Evolutionary conservation across 2,888 invertebrate genomes (phyloP).

Genomic region (Hybos culiciformis): DNA sequence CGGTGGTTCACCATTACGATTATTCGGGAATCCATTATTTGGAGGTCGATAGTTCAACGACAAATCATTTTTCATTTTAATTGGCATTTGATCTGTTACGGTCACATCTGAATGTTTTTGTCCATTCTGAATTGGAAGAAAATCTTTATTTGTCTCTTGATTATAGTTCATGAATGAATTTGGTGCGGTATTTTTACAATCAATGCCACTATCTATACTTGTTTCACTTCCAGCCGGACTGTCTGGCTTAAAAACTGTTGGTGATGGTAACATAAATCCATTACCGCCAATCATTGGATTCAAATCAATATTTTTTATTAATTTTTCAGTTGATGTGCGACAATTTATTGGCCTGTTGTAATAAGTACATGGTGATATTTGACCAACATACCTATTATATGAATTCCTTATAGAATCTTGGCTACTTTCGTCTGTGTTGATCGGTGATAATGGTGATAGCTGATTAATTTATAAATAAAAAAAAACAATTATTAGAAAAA

Average conservation of each 20-base stretch:
- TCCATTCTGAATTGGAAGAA: neutral
- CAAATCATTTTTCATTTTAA: too few relatives aligned
- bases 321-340: conserved; percentile 16
- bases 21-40: too few relatives aligned
- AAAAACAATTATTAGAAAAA: neutral
- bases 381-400: conserved; percentile 11
- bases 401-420: conserved; percentile 12
- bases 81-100: neutral
- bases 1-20: neutral
- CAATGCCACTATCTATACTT: conserved; percentile 29
- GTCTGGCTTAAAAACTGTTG: conserved; percentile 8
- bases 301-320: conserved; percentile 25
- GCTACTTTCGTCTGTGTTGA: conserved; percentile 5
- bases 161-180: neutral
- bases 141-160: neutral
- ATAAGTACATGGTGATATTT: conserved; percentile 10
- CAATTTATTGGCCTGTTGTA: conserved; percentile 10
- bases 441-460: conserved; percentile 1
- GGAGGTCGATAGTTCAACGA: too few relatives aligned
- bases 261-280: conserved; percentile 24
- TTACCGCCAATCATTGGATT: conserved; percentile 33
- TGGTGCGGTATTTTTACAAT: conserved; percentile 12
- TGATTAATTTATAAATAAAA: neutral
- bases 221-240: conserved; percentile 19
- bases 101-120: neutral